phyloP scores from a whole-genome alignment of 2,888 invertebrate species.

The Halocaridina rubra region DNA sequence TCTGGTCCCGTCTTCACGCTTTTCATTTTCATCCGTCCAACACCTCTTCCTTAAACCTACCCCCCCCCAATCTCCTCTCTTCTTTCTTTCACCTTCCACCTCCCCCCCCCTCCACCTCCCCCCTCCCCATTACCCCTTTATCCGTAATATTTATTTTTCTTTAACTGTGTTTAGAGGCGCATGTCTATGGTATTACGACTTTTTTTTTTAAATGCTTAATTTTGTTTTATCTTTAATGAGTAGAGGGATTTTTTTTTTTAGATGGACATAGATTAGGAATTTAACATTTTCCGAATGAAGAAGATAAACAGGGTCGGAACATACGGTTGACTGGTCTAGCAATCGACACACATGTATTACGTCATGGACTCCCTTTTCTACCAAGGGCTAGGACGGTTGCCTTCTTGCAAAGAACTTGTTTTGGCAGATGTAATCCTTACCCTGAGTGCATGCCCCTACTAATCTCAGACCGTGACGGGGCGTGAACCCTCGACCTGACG shows the following conservation, averaged over 20 bases:
- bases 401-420: no score
- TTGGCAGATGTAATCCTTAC: no score
- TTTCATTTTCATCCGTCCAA: no score
- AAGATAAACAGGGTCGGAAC: no score
- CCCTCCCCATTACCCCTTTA: background rate
- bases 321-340: no score
- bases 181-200: background rate
- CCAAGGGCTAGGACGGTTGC: no score
- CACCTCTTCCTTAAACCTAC: background rate
- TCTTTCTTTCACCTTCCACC: background rate
- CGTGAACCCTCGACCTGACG: no score
- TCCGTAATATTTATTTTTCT: background rate
- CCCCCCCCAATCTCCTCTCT: background rate
- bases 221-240: background rate
- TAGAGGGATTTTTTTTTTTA: background rate
- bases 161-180: background rate
- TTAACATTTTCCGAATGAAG: background rate
- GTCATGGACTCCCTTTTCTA: no score
- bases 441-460: no score
- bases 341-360: no score
- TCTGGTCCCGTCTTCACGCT: no score
- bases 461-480: no score
- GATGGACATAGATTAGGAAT: background rate
- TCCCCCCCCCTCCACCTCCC: background rate
- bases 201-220: background rate